Evolutionary conservation across 2,113 vertebrate genomes (phyloP), one percentile per base, ranked within the genome.

Genomic region (Megaptera novaeangliae): DNA sequence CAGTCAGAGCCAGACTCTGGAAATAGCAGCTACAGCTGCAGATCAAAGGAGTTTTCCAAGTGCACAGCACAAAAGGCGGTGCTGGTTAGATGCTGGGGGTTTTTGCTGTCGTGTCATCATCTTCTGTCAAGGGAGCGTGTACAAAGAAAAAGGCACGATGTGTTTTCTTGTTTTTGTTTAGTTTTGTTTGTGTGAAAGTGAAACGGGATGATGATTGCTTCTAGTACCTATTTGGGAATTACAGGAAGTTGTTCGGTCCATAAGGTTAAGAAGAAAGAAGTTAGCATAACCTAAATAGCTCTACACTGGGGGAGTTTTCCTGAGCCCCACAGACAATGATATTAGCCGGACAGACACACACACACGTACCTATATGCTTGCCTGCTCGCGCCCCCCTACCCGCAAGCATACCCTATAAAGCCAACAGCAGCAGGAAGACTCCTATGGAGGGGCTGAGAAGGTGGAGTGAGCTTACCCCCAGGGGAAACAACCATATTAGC

Each of bases 1-100:
- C 71, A 84, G 69, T 21, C 27, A 1, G 34, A 71, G 80, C 87
- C 75, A 88, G 29, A 25, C 94, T 92, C 90, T 96, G 34, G 49
- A 88, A 95, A 85, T 82, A 97, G 71, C 94, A 94, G 71, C 74
- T 72, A 20, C 86, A 89, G 85, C 86, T 96, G 88, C 64, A 93
- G 95, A 96, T 95, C 84, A 96, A 97, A 97, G 88, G 49, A n/a
- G 15, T 10, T 59, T 52, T 7, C 41, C 85, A 34, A 8, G 20
- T 55, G 11, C 6, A 23, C 52, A 34, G 21, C 85, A 55, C 55
- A 31, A 82, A 91, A 64, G 49, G 36, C 63, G 2, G 31, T 4
- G 64, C 59, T 83, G 59, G 69, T 55, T 69, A 61, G 59, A 61
- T 6, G 52, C 6, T 8, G 34, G 69, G 15, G 75, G 81, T 71